Evolutionary conservation across 2,113 vertebrate species (phyloP).

Genomic region (Eudorcas thomsonii): DNA sequence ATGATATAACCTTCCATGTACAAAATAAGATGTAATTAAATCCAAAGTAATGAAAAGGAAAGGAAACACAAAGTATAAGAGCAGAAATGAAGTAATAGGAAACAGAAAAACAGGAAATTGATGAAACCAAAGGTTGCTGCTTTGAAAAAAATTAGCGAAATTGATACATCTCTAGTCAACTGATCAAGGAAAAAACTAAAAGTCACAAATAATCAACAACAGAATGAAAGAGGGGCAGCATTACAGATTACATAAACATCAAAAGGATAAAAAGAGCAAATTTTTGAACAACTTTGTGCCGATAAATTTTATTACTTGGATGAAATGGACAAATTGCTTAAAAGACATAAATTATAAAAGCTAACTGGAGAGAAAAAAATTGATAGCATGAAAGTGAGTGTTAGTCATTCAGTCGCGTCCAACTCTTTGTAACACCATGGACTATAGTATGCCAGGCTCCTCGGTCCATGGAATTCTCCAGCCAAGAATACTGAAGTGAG

Average conservation of each 20-base stretch:
- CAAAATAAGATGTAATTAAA: not conserved
- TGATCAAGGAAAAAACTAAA: not conserved
- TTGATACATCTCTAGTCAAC: not conserved
- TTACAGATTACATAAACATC: not conserved
- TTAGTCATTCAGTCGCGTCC: not conserved
- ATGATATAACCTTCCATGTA: not conserved
- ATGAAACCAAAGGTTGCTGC: not conserved
- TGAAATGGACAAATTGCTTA: not conserved
- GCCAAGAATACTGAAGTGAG: not conserved
- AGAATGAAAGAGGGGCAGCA: not conserved
- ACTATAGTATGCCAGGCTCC: not conserved
- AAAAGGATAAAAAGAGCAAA: not conserved
- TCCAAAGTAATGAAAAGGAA: not conserved
- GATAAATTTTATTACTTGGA: not conserved
- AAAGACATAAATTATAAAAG: not conserved
- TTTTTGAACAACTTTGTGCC: not conserved
- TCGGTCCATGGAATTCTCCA: not conserved
- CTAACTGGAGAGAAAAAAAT: not conserved
- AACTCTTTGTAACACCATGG: not conserved
- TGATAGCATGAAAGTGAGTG: not conserved
- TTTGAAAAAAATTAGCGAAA: not conserved
- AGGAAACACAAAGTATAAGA: not conserved
- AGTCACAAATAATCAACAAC: not conserved
- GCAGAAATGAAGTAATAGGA: not conserved
- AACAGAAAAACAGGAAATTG: not conserved